Conservation (phyloP, 2,888 invertebrate species). For the Orthosia cruda region DNA sequence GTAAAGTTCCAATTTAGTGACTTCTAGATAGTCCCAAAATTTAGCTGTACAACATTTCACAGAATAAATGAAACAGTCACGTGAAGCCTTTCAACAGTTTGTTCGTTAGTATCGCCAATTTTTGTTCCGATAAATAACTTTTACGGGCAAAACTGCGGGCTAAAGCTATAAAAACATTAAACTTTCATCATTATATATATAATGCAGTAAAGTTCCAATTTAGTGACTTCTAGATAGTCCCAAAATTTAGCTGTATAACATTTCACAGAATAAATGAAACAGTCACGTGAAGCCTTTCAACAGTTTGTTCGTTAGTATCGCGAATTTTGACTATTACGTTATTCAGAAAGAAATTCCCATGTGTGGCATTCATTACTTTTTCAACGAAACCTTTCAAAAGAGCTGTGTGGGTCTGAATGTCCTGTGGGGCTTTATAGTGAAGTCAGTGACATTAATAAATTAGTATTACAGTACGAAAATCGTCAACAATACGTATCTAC, state of each 20-base stretch:
- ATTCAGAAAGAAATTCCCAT: conserved; percentile 3
- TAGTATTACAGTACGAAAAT: conserved; percentile 10
- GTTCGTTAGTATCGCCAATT: conserved; percentile 33
- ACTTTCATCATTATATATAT: too few relatives aligned
- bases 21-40: too few relatives aligned
- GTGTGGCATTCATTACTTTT: conserved; percentile 48
- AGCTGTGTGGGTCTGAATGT: conserved; percentile 25
- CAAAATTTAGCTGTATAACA: too few relatives aligned
- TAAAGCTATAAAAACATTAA: too few relatives aligned
- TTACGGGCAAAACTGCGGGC: too few relatives aligned
- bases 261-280: conserved; percentile 1
- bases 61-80: conserved; percentile 1
- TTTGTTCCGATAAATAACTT: neutral
- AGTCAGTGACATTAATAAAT: conserved; percentile 41
- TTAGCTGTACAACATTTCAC: too few relatives aligned
- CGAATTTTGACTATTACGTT: conserved; percentile 33
- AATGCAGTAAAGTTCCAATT: too few relatives aligned
- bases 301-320: conserved; percentile 32
- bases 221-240: too few relatives aligned
- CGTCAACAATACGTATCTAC: neutral
- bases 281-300: neutral
- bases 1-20: too few relatives aligned
- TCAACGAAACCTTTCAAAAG: conserved; percentile 48
- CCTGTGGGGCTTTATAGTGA: conserved; percentile 40
- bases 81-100: neutral